A percentile compares a stretch with the other conserved stretches of the same genome.
Conservation (phyloP, 2,888 invertebrate species). For the Cylindroiulus punctatus region DNA sequence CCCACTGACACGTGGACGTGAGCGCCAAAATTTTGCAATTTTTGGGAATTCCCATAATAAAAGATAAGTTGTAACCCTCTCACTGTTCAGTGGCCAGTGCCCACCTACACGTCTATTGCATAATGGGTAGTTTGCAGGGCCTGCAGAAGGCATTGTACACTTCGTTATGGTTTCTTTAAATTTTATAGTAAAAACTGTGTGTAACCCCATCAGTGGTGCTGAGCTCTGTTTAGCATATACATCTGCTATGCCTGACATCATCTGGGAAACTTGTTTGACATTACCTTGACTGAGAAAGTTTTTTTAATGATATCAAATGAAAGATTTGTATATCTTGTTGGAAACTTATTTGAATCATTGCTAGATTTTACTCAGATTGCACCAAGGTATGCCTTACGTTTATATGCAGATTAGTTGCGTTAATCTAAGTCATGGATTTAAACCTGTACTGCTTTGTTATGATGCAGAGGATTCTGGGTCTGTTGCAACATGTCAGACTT, state of each 20-base stretch:
- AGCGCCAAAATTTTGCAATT: not conserved
- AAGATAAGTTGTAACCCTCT: not conserved
- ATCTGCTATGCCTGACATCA: too few relatives aligned
- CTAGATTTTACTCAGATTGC: too few relatives aligned
- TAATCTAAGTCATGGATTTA: too few relatives aligned
- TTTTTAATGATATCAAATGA: too few relatives aligned
- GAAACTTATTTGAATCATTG: too few relatives aligned
- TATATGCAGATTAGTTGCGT: too few relatives aligned
- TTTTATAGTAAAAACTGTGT: not conserved
- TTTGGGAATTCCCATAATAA: not conserved
- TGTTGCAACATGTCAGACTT: too few relatives aligned
- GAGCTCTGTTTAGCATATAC: not conserved
- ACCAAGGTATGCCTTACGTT: too few relatives aligned
- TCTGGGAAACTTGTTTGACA: not conserved
- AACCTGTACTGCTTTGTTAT: too few relatives aligned
- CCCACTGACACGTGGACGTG: conserved; percentile 38
- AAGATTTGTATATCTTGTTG: too few relatives aligned
- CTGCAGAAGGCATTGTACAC: not conserved
- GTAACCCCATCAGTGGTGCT: too few relatives aligned
- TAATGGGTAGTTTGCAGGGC: not conserved
- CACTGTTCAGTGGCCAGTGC: not conserved
- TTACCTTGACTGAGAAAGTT: not conserved
- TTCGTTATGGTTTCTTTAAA: not conserved
- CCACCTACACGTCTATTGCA: not conserved
- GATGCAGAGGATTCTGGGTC: too few relatives aligned